Evolutionary conservation across 2,888 invertebrate species (phyloP).

Genomic region (Rhingia campestris): DNA sequence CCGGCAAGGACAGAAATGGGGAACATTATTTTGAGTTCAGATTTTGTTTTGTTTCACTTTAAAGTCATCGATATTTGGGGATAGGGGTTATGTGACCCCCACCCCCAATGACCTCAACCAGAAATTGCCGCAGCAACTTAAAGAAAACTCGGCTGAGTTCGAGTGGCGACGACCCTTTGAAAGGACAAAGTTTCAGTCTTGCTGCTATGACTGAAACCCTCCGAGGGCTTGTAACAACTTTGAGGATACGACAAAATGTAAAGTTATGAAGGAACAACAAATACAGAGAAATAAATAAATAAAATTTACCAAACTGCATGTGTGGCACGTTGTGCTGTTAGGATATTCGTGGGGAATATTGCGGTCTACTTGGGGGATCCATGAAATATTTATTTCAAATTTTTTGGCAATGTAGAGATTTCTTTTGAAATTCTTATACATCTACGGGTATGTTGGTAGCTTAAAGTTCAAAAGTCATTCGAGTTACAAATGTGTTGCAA

Average conservation of each 20-base stretch:
- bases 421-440: not conserved
- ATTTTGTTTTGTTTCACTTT: constrained; percentile 32
- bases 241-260: constrained; percentile 14
- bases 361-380: not conserved
- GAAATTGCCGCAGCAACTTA: constrained; percentile 5
- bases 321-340: constrained; percentile 13
- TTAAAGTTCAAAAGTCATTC: too few relatives aligned
- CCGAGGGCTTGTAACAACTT: constrained; percentile 36
- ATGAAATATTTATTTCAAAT: not conserved
- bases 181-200: constrained; percentile 28
- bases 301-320: constrained; percentile 26
- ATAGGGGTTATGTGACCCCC: not conserved
- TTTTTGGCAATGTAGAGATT: not conserved
- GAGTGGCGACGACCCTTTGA: constrained; percentile 8
- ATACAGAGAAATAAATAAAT: constrained; percentile 16
- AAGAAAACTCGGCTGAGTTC: not conserved
- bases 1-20: constrained; percentile 1
- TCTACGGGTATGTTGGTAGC: not conserved
- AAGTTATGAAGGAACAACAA: constrained; percentile 8
- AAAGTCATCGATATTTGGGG: constrained; percentile 10
- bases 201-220: constrained; percentile 12
- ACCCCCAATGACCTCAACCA: constrained; percentile 27
- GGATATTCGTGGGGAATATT: constrained; percentile 4
- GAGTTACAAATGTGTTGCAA: too few relatives aligned
- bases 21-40: constrained; percentile 22